phyloP scores from a whole-genome alignment of 1,140 invertebrate species.

The Meloidogyne floridensis region DNA sequence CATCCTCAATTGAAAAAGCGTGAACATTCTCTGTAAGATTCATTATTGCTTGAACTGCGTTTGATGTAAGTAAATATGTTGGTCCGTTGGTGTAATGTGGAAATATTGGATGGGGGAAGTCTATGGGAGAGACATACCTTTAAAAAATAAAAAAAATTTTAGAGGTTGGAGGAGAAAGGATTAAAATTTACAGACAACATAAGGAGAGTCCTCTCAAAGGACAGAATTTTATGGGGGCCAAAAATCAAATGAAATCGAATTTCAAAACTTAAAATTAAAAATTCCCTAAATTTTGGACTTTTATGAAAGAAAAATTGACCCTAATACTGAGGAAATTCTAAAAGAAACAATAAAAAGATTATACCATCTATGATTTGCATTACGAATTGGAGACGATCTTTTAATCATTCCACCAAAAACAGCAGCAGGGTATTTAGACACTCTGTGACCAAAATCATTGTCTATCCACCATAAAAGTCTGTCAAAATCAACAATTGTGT shows the following conservation, averaged over 20 bases:
- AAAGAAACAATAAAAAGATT: neutral
- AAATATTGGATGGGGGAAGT: constrained; percentile 3
- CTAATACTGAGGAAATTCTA: too few relatives aligned
- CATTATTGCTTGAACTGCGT: constrained; percentile 25
- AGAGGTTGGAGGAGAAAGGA: neutral
- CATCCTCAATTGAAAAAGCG: constrained; percentile 27
- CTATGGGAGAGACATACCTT: constrained; percentile 30
- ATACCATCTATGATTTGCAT: constrained; percentile 34
- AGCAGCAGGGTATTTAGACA: neutral
- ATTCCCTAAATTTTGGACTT: too few relatives aligned
- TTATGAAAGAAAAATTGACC: too few relatives aligned
- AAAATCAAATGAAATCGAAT: too few relatives aligned
- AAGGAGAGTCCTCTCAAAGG: too few relatives aligned
- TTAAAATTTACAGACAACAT: too few relatives aligned
- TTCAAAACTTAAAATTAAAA: too few relatives aligned
- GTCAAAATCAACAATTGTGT: constrained; percentile 35
- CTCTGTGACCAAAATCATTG: constrained; percentile 24
- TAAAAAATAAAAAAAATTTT: constrained; percentile 19
- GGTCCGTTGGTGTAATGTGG: constrained; percentile 31
- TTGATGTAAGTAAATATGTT: constrained; percentile 25
- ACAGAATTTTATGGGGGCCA: too few relatives aligned
- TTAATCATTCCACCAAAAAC: constrained; percentile 41
- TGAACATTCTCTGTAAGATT: constrained; percentile 11
- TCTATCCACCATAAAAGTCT: constrained; percentile 37
- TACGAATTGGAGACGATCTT: constrained; percentile 22